These are phyloP conservation scores for Entomobrya multifasciata DNA, from an alignment of 2,888 invertebrate species.

Conservation along the genomic window DNA sequence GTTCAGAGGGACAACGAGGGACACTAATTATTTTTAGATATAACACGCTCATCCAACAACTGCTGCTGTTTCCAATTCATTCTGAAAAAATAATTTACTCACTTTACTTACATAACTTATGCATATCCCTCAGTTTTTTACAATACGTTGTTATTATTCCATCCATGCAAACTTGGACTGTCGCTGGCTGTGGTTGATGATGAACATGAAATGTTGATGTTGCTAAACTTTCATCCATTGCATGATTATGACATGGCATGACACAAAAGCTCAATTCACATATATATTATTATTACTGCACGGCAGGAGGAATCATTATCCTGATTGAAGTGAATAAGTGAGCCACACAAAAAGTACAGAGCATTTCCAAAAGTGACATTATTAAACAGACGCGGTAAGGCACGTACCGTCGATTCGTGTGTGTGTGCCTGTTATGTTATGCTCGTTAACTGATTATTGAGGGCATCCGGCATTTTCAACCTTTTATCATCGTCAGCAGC, in stretches of 20 bases:
- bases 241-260: constrained; percentile 43
- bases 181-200: not conserved
- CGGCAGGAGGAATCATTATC: constrained; percentile 72
- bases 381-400: constrained; percentile 8
- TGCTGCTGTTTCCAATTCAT: too few species aligned
- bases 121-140: constrained; percentile 6
- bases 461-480: constrained; percentile 71
- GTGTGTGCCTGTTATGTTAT: constrained; percentile 30
- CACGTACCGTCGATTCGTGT: constrained; percentile 43
- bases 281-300: constrained; percentile 45
- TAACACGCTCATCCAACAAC: constrained; percentile 48
- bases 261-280: constrained; percentile 13
- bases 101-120: too few species aligned
- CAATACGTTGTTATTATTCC: not conserved
- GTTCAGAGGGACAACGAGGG: not conserved
- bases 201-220: not conserved
- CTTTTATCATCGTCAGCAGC: constrained; percentile 49
- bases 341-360: constrained; percentile 26
- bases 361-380: constrained; percentile 15
- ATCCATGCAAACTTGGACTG: too few species aligned
- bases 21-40: constrained; percentile 39
- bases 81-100: not conserved
- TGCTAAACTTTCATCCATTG: constrained; percentile 34
- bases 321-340: constrained; percentile 68
- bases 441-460: constrained; percentile 72